These are phyloP conservation scores for Tor tambroides DNA, from an alignment of 2,113 vertebrate genomes.

Conservation along the genomic window DNA sequence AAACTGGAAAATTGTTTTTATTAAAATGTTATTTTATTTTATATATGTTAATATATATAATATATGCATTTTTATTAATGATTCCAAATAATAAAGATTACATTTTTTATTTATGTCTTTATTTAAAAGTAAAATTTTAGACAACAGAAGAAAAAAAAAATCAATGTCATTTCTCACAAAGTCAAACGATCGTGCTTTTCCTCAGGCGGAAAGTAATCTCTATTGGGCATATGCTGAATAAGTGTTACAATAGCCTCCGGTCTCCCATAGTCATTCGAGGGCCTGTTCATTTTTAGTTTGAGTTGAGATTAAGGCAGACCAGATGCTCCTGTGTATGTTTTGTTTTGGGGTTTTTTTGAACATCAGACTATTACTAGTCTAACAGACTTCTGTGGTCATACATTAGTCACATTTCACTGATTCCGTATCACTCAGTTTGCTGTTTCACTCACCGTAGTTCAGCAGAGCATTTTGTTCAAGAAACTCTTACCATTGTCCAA, in stretches of 20 bases:
- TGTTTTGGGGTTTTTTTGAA: neutral
- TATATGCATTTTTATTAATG: too few relatives aligned
- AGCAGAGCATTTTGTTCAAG: neutral
- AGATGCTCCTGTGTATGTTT: neutral
- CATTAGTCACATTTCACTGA: conserved; percentile 13
- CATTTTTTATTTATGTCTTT: neutral
- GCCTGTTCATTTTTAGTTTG: conserved; percentile 1
- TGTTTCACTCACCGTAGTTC: neutral
- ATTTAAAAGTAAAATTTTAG: neutral
- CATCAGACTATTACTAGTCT: neutral
- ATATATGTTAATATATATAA: too few relatives aligned
- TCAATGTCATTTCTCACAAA: neutral
- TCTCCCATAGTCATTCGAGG: conserved; percentile 1
- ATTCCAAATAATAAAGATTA: neutral
- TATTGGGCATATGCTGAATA: neutral
- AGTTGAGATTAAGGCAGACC: neutral
- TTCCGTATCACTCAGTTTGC: neutral
- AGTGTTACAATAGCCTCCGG: neutral
- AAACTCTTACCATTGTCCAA: conserved; percentile 21
- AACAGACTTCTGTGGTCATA: neutral
- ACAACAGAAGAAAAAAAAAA: neutral
- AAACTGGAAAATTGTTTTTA: too few relatives aligned
- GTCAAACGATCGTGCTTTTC: neutral
- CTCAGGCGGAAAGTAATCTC: neutral
- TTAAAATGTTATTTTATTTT: too few relatives aligned